Conservation (phyloP, 2,113 vertebrate species). For the Anser cygnoides region DNA sequence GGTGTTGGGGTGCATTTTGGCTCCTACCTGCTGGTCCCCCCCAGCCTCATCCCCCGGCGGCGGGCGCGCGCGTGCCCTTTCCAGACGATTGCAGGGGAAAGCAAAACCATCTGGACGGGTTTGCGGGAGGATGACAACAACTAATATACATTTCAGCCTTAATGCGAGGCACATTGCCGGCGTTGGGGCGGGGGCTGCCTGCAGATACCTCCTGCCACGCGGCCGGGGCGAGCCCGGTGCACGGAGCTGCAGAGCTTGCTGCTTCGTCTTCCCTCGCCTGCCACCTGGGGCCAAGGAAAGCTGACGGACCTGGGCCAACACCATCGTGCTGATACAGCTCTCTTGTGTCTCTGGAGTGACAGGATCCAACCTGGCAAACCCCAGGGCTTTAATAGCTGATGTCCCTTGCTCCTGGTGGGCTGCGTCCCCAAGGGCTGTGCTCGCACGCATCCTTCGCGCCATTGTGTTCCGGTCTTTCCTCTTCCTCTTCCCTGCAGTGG, state of each 20-base stretch:
- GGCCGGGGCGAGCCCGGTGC: rapidly evolving
- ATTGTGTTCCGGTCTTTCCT: background rate
- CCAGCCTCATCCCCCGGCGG: background rate
- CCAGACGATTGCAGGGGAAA: background rate
- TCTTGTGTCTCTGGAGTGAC: background rate
- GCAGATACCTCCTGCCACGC: background rate
- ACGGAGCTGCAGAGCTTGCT: background rate
- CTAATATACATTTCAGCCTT: background rate
- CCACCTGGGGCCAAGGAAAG: background rate
- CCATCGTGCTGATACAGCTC: background rate
- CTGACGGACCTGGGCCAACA: too few relatives aligned
- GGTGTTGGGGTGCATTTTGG: background rate
- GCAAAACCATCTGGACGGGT: background rate
- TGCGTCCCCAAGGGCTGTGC: background rate
- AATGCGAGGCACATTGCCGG: background rate
- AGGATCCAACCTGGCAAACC: background rate
- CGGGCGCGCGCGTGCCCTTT: background rate
- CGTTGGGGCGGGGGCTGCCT: background rate
- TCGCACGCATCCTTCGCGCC: background rate
- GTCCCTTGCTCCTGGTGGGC: background rate
- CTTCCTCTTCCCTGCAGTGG: background rate
- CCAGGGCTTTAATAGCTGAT: background rate
- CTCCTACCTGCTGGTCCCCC: rapidly evolving
- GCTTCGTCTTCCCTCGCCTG: background rate
- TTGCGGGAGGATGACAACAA: slow-evolving; percentile 4